Base-by-base conservation (phyloP, 2,797 vertebrate genomes). In the Chromis chromis region DNA sequence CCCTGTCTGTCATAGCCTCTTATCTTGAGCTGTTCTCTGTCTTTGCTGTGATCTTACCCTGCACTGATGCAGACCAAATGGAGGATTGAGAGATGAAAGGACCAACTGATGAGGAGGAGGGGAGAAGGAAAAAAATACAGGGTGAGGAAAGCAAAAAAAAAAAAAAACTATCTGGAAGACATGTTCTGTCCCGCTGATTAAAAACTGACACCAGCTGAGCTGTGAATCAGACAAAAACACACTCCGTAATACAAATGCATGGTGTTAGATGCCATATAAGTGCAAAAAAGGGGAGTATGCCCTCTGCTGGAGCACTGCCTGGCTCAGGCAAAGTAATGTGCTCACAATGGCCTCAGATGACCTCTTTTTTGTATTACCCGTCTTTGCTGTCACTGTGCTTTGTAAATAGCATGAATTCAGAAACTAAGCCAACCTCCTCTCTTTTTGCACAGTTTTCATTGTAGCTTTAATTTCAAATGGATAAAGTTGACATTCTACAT, bases 41-140 rank as follows among this genome's bases (percentile, higher is more conserved):
- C 33, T 78, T 59, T 49, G 70, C 83, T 88, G 68, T 88, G 85
- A 89, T 85, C 85, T 86, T 79, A 81, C 66, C 68, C 81, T 82
- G 73, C 59, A 27, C 83, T 91, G 88, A 93, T 90, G 84, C 79
- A 89, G 71, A 92, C 88, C 92, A 93, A 91, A 93, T 89, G 90
- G 83, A 82, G 68, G 66, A 81, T 76, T 79, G 70, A 24, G 78
- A 88, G 82, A 92, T 89, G 71, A 91, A 93, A 91, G 85, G 60
- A 78, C 19, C 19, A 44, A 82, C 78, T 87, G 86, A 88, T 81
- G 73, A 83, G 65, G 60, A 88, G 85, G 62, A 80, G 65, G 42
- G 31, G 49, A 44, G 49, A 49, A 31, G 56, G 24, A 36, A 50
- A 57, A 57, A 65, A 75, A 65, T 63, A 76, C 55, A 44, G 50